Conservation (phyloP, 2,888 invertebrate species). For the Cantharis nigra region DNA sequence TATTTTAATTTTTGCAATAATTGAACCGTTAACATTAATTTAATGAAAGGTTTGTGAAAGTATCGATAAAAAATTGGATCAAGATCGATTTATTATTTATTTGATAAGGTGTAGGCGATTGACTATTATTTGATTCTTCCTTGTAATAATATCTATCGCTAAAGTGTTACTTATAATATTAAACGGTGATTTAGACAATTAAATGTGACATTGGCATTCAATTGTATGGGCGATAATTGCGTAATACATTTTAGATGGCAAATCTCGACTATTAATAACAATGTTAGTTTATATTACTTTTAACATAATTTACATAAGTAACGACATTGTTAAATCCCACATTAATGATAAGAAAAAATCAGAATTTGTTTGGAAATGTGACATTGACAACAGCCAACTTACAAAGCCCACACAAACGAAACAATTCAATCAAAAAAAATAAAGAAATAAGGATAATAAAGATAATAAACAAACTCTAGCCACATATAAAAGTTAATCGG, state of each 20-base stretch:
- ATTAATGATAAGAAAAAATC: constrained; percentile 6
- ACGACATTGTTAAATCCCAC: constrained; percentile 9
- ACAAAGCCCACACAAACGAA: constrained; percentile 8
- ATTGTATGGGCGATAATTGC: constrained; percentile 17
- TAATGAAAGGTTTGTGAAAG: not conserved
- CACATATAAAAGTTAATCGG: constrained; percentile 5
- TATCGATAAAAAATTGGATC: not conserved
- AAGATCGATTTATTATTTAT: not conserved
- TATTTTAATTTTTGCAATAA: not conserved
- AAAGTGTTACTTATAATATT: not conserved
- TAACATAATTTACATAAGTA: constrained; percentile 8
- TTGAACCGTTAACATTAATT: not conserved
- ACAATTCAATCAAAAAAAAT: constrained; percentile 1
- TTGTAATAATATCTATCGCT: not conserved
- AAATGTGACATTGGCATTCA: constrained; percentile 18
- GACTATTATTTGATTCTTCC: not conserved
- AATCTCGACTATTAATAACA: constrained; percentile 12
- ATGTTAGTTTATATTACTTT: constrained; percentile 12
- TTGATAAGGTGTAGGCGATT: not conserved
- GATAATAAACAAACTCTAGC: not conserved
- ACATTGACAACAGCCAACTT: constrained; percentile 16
- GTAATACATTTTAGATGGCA: constrained; percentile 6
- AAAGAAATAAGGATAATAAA: not conserved
- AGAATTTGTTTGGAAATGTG: constrained; percentile 5
- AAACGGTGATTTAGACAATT: constrained; percentile 14